Base-by-base conservation (phyloP, 2,888 invertebrate genomes). In the Dasypogon diadema region DNA sequence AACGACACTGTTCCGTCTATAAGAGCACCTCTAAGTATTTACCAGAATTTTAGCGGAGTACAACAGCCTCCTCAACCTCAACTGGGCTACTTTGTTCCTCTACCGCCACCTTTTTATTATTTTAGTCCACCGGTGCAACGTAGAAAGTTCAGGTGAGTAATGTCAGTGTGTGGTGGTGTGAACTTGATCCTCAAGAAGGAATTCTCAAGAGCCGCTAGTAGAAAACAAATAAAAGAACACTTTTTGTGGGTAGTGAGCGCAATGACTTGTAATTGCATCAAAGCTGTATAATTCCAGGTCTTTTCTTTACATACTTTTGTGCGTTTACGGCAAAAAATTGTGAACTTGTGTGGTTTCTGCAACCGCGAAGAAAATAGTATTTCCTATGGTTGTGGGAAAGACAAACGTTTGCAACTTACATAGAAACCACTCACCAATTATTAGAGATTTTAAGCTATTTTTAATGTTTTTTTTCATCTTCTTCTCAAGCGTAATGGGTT, bases 51-150 rank as follows among this genome's bases (percentile, higher is more conserved):
- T 5, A 79, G 79, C 72, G 73, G 78, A 48, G 24, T 10, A 0
- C 60, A 60, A 12, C 34, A 60, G 16, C 37, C 34, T 48, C 74
- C 80, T 14, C 74, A 6, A 3, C 79, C 83, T 46, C 90, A 90
- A 81, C 83, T 90, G 79, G 90, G 90, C 0, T 90, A 89, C 81
- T 90, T 90, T 81, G 88, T 90, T 79, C 90, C 90, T 5, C 80
- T 86, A 75, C 80, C 84, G 75, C 81, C 42, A 42, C 42, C 83
- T 26, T 87, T 89, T 78, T 85, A 87, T 76, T 90, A 82, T 80
- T 83, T 85, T 63, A 85, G 85, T 82, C 85, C 85, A 5, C 85
- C 85, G 8, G 80, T 83, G 78, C 81, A 83, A 60, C 79, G 84
- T 30, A 81, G 83, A 68, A 79, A 80, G 60, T 80, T 78, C 79